Evolutionary conservation across 2,113 vertebrate genomes (phyloP), one percentile per base, ranked within the genome.

Genomic region (Odontophorus gujanensis): DNA sequence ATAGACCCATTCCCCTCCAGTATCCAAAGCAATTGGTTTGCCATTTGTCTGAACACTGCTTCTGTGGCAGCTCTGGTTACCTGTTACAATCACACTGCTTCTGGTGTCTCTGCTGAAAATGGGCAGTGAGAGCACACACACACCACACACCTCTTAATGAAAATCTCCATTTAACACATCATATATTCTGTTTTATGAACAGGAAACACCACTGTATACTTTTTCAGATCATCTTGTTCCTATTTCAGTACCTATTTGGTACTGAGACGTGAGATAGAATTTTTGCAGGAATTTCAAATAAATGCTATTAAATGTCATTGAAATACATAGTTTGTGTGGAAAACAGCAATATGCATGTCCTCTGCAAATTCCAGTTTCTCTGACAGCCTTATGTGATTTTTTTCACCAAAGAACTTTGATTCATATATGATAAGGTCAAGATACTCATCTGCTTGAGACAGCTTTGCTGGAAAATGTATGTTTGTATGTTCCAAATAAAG

Each of bases 1-100:
- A 86, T 66, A 93, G 26, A 36, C 26, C 61, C 13, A 22, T 78
- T 83, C 2, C 3, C 0, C 16, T 53, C 24, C 50, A 72, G 47
- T 58, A 65, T 89, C 82, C 53, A 77, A 95, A 95, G 57, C 81
- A 95, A 93, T 92, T 86, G 90, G 30, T 81, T 81, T 95, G 83
- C 47, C 53, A 95, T 94, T 95, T 95, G 58, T 95, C 80, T 94
- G 86, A 89, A 93, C 78, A 45, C 30, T 38, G 55, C 47, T 45
- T 43, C 42, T 72, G 32, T 53, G 77, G 67, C 85, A 93, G 74
- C 61, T 90, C 87, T 72, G n/a, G 36, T 75, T 82, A 79, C 89
- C 74, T 77, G 13, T 51, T 71, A 53, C 36, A 69, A 76, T 65
- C 68, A 42, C 43, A 26, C 24, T 40, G 8, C 68, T 77, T 24